Conservation (phyloP, 2,888 invertebrate genomes). For the Seira sanloemensis region DNA sequence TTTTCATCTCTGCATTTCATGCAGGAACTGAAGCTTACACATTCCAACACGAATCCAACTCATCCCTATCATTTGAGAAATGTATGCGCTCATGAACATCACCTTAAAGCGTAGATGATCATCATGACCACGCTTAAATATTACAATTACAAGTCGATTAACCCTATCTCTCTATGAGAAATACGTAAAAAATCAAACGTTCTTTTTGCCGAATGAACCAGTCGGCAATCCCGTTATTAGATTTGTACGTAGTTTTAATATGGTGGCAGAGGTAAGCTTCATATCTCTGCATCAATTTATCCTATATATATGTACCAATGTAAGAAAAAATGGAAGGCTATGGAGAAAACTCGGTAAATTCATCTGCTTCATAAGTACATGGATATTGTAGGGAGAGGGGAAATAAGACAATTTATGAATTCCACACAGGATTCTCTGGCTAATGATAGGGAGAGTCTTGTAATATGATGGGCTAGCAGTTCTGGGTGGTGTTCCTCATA, state of each 20-base stretch:
- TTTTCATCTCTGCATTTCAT: too few species aligned
- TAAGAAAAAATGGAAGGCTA: not conserved
- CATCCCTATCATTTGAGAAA: conserved; percentile 13
- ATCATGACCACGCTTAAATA: conserved; percentile 45
- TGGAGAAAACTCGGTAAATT: conserved; percentile 29
- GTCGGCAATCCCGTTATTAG: conserved; percentile 57
- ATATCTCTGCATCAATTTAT: not conserved
- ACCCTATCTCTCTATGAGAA: conserved; percentile 46
- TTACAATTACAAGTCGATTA: conserved; percentile 72
- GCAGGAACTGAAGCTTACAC: not conserved
- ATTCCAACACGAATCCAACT: conserved; percentile 7
- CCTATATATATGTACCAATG: not conserved
- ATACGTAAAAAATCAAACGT: conserved; percentile 1
- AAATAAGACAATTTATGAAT: conserved; percentile 62
- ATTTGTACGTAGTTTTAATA: conserved; percentile 23
- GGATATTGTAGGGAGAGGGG: too few species aligned
- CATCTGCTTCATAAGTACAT: not conserved
- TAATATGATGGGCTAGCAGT: conserved; percentile 66
- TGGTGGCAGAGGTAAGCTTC: not conserved
- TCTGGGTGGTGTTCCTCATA: conserved; percentile 73
- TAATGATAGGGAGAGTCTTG: conserved; percentile 71
- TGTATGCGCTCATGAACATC: conserved; percentile 5
- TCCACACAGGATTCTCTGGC: conserved; percentile 63
- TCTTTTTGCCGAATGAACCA: conserved; percentile 2
- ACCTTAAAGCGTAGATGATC: conserved; percentile 7